phyloP scores from a whole-genome alignment of 2,797 vertebrate species.

The Hemibagrus guttatus region DNA sequence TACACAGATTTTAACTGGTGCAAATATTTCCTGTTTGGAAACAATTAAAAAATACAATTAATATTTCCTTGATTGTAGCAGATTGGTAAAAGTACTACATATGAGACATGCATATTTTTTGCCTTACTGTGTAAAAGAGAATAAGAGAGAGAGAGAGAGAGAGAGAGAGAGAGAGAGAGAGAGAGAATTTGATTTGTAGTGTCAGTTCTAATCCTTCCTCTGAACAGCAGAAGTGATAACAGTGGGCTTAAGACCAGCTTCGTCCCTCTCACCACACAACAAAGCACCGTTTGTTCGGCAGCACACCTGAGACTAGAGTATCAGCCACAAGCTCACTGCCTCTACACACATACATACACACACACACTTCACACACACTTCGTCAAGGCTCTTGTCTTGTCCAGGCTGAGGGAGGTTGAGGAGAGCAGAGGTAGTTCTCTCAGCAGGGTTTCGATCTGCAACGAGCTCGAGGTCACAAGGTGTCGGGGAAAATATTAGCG shows the following conservation, averaged over 20 bases:
- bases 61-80: neutral
- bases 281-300: conserved; percentile 38
- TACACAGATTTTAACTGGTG: neutral
- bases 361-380: neutral
- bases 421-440: neutral
- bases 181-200: conserved; percentile 9
- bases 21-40: neutral
- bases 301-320: conserved; percentile 42
- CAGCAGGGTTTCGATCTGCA: neutral
- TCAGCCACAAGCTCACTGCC: conserved; percentile 5
- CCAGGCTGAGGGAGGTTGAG: neutral
- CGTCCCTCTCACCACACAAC: conserved; percentile 41
- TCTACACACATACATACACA: conserved; percentile 30
- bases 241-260: conserved; percentile 38
- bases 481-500: neutral
- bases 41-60: neutral
- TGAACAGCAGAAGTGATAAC: conserved; percentile 43
- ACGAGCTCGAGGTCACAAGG: neutral
- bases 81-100: neutral
- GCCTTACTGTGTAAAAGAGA: neutral
- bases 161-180: neutral
- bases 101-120: neutral
- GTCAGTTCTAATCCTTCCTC: conserved; percentile 28
- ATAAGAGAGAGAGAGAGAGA: neutral
- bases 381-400: conserved; percentile 21